Evolutionary conservation across 2,888 invertebrate species (phyloP).

Genomic region (Torymus aiolomorphi): DNA sequence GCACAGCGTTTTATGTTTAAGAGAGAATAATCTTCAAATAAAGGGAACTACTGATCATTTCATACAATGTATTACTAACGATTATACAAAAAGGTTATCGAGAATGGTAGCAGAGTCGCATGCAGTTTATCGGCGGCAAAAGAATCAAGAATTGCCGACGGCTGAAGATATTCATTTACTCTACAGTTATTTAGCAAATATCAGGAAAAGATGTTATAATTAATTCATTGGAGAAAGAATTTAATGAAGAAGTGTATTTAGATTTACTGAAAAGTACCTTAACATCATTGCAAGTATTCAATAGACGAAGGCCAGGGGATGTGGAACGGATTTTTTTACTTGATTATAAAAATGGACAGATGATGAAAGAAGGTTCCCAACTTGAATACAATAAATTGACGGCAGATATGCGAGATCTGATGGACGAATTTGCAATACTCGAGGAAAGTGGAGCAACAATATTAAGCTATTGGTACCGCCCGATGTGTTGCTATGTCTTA

Average conservation of each 20-base stretch:
- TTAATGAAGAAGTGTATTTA: not conserved
- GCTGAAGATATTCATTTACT: not conserved
- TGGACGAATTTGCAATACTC: too few relatives aligned
- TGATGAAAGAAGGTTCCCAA: too few relatives aligned
- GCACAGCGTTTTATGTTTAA: not conserved
- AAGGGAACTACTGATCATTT: not conserved
- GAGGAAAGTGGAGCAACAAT: too few relatives aligned
- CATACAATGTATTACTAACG: not conserved
- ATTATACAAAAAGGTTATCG: slow-evolving; percentile 4
- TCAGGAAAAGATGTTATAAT: not conserved
- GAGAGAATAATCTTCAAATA: not conserved
- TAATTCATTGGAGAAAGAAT: not conserved
- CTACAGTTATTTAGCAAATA: not conserved
- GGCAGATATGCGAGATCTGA: too few relatives aligned
- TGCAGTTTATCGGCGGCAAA: not conserved
- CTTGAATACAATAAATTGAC: too few relatives aligned
- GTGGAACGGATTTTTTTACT: not conserved
- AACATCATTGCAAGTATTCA: not conserved
- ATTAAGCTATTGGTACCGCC: too few relatives aligned
- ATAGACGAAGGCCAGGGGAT: slow-evolving; percentile 4
- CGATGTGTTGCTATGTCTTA: too few relatives aligned
- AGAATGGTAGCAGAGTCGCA: slow-evolving; percentile 1
- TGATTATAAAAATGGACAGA: not conserved
- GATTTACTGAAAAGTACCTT: not conserved
- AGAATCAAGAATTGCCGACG: not conserved